Conservation (phyloP, 2,797 vertebrate species). For the Gadopsis bispinosus region DNA sequence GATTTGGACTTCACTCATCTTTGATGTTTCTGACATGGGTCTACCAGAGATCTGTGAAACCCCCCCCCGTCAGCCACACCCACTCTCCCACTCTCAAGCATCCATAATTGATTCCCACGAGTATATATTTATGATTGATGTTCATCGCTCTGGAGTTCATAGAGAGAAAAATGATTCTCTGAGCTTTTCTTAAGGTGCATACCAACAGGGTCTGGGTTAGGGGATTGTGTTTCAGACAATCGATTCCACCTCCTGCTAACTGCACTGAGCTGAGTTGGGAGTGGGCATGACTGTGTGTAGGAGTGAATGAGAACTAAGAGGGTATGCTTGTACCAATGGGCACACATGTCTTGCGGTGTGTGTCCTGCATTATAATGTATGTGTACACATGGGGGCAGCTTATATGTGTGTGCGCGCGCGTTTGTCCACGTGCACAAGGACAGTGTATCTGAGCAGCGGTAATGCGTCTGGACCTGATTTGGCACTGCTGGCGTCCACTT, state of each 20-base stretch:
- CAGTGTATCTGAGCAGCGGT: constrained; percentile 30
- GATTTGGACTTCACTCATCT: constrained; percentile 46
- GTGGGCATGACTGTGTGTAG: constrained; percentile 4
- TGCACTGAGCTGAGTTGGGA: constrained; percentile 16
- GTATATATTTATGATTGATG: constrained; percentile 60
- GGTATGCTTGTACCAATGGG: neutral
- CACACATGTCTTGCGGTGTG: constrained; percentile 10
- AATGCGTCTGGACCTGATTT: constrained; percentile 69
- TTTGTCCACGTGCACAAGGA: neutral
- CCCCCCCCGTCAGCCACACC: constrained; percentile 29
- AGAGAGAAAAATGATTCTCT: constrained; percentile 40
- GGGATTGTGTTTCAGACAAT: constrained; percentile 60
- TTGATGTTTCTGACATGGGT: constrained; percentile 53
- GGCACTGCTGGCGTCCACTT: constrained; percentile 51
- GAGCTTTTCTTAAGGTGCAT: constrained; percentile 44
- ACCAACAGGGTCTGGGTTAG: constrained; percentile 1
- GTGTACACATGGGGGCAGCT: neutral
- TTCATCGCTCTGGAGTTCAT: constrained; percentile 37
- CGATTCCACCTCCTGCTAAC: constrained; percentile 47
- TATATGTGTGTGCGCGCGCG: neutral
- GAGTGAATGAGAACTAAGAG: constrained; percentile 24
- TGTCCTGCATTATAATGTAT: constrained; percentile 32
- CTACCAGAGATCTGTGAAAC: constrained; percentile 44
- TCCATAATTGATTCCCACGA: constrained; percentile 69
- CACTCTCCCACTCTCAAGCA: constrained; percentile 30